phyloP scores from a whole-genome alignment of 35 echinoderm and acorn worm genomes.

The Anneissia japonica region DNA sequence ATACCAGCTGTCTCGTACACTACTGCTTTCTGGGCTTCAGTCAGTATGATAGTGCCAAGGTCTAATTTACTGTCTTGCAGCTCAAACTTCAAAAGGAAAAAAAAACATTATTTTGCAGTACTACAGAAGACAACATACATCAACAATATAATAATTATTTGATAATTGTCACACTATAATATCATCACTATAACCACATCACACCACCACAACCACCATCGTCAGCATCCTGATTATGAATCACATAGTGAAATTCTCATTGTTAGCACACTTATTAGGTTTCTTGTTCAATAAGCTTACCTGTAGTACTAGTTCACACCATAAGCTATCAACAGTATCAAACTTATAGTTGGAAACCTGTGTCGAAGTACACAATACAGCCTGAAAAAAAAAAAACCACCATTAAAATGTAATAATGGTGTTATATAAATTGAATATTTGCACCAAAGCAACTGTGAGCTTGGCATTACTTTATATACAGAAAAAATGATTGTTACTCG shows the following conservation, averaged over 20 bases:
- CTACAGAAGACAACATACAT: not conserved
- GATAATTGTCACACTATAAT: not conserved
- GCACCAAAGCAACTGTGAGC: no score
- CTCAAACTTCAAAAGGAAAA: conserved; percentile 30
- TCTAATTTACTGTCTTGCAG: conserved; percentile 57
- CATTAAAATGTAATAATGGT: no score
- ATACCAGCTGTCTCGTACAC: conserved; percentile 73
- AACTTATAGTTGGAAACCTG: conserved; percentile 55
- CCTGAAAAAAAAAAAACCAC: conserved; percentile 19
- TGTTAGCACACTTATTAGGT: no score
- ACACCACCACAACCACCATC: not conserved
- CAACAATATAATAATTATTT: not conserved
- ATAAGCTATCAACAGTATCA: conserved; percentile 56
- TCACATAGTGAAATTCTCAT: no score
- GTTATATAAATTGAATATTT: no score
- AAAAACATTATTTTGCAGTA: not conserved
- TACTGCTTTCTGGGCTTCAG: conserved; percentile 28
- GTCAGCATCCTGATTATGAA: not conserved
- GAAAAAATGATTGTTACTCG: no score
- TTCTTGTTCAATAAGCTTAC: conserved; percentile 26
- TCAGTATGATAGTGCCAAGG: conserved; percentile 46
- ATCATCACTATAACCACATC: not conserved
- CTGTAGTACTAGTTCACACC: conserved; percentile 79
- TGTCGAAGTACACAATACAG: conserved; percentile 14
- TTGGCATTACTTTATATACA: no score